Conservation (phyloP, 2,797 vertebrate genomes). For the Bradypodion pumilum region DNA sequence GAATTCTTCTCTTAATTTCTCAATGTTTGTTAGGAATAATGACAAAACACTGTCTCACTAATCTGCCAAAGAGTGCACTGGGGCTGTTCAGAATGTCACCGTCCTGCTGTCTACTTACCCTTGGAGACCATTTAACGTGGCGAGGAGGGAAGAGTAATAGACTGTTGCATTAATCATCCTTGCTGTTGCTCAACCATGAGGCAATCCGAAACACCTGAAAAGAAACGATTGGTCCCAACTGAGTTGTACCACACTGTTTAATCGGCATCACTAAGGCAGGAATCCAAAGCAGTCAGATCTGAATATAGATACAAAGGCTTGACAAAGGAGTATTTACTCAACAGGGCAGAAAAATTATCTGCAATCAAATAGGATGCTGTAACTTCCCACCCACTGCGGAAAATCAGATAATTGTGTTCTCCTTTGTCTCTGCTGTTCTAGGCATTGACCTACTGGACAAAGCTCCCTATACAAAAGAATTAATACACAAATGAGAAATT, state of each 20-base stretch:
- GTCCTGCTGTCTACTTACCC: constrained; percentile 45
- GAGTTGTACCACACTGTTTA: constrained; percentile 38
- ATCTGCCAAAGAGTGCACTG: constrained; percentile 41
- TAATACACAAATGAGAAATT: neutral
- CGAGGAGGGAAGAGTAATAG: constrained; percentile 32
- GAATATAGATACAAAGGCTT: constrained; percentile 1
- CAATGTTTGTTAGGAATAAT: constrained; percentile 25
- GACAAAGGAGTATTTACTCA: constrained; percentile 19
- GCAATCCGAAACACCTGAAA: constrained; percentile 54
- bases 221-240: constrained; percentile 47
- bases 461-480: constrained; percentile 8
- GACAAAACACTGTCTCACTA: constrained; percentile 58
- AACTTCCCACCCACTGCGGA: constrained; percentile 33
- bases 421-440: neutral
- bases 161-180: constrained; percentile 62
- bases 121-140: constrained; percentile 58
- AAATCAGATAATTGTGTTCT: constrained; percentile 8
- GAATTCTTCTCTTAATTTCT: constrained; percentile 45
- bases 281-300: constrained; percentile 38
- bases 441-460: constrained; percentile 30
- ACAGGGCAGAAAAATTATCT: constrained; percentile 12
- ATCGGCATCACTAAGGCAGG: constrained; percentile 37
- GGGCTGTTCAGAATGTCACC: constrained; percentile 62
- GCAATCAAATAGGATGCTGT: constrained; percentile 18
- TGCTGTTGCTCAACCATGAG: constrained; percentile 48